Evolutionary conservation across 2,888 invertebrate species (phyloP).

Genomic region (Meghimatium bilineatum): DNA sequence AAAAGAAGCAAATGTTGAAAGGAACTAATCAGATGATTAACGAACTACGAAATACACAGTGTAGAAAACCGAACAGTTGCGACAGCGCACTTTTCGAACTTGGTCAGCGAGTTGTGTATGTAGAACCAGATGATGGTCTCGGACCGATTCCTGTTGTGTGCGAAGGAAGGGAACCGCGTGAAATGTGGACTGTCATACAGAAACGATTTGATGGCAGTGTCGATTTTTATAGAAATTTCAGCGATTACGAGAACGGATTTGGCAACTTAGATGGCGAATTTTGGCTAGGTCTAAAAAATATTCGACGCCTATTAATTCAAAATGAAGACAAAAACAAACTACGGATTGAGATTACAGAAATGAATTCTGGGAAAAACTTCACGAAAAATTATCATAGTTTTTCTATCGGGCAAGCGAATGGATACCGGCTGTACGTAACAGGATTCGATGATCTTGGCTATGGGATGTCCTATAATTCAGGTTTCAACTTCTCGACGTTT

Average conservation of each 20-base stretch:
- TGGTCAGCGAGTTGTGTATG: not conserved
- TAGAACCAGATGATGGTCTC: conserved; percentile 16
- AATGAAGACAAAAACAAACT: conserved; percentile 28
- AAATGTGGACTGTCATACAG: conserved; percentile 36
- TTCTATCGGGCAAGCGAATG: not conserved
- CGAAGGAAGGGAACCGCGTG: not conserved
- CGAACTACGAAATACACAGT: not conserved
- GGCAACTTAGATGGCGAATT: conserved; percentile 17
- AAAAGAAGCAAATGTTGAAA: not conserved
- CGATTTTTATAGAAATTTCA: conserved; percentile 28
- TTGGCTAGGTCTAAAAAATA: conserved; percentile 35
- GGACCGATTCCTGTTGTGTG: conserved; percentile 24
- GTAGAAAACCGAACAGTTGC: conserved; percentile 11
- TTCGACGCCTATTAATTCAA: conserved; percentile 22
- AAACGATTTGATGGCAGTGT: conserved; percentile 33
- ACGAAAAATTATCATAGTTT: conserved; percentile 26
- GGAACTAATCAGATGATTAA: not conserved
- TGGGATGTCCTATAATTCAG: conserved; percentile 30
- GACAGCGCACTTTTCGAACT: not conserved
- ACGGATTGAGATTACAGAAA: conserved; percentile 25
- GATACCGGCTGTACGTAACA: not conserved
- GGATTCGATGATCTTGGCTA: conserved; percentile 30
- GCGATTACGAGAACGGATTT: conserved; percentile 31
- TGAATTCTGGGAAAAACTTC: not conserved
- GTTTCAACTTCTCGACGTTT: conserved; percentile 17